phyloP scores from a whole-genome alignment of 2,113 vertebrate species.

The Chaetorhynchus papuensis region DNA sequence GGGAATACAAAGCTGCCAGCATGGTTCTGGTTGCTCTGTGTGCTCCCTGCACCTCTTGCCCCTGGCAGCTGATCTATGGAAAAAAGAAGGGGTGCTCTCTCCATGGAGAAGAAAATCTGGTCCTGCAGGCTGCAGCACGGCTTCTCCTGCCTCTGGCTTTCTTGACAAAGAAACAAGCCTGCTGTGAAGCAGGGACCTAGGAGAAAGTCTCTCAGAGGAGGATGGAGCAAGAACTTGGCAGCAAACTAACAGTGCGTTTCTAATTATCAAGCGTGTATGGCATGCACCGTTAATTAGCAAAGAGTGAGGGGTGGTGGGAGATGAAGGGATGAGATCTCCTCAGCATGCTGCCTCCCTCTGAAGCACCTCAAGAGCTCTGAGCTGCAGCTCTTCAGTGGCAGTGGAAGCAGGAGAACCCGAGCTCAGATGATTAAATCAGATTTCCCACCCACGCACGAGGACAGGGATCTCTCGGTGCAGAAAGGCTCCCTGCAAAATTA shows the following conservation, averaged over 20 bases:
- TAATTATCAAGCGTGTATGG: slow-evolving; percentile 2
- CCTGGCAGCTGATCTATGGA: background rate
- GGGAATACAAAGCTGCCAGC: background rate
- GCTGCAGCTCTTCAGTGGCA: background rate
- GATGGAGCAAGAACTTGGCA: slow-evolving; percentile 9
- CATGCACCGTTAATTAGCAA: slow-evolving; percentile 27
- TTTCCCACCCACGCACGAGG: background rate
- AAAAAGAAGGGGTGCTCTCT: background rate
- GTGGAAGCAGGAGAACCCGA: background rate
- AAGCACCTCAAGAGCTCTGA: background rate
- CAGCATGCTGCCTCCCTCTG: slow-evolving; percentile 2
- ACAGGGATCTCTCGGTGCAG: background rate
- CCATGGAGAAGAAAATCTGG: background rate
- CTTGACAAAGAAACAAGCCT: background rate
- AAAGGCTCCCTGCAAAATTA: background rate
- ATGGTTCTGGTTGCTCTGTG: background rate
- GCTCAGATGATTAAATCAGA: background rate
- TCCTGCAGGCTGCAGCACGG: background rate
- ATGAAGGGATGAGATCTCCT: background rate
- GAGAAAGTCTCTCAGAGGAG: background rate
- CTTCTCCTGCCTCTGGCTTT: background rate
- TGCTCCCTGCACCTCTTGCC: background rate
- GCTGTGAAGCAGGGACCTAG: background rate
- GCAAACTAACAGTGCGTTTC: background rate
- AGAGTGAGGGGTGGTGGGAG: slow-evolving; percentile 18